Evolutionary conservation across 1,140 invertebrate species (phyloP), one percentile per base, ranked within the genome.

Genomic region (Samia ricini): DNA sequence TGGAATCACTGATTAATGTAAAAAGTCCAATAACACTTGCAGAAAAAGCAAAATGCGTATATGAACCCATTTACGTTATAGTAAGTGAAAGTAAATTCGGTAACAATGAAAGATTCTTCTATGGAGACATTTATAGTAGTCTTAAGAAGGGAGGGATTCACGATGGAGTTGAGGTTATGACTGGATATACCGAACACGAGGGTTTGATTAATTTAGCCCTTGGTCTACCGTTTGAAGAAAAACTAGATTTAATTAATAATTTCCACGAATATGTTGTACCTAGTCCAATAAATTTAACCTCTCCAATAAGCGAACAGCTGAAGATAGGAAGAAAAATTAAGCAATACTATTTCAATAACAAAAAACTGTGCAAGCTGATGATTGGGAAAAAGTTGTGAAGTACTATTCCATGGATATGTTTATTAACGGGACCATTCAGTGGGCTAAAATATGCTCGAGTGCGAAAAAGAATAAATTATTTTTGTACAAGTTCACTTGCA

Each of bases 31-130:
- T 76, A 21, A 65, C 57, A 6, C 50, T 72, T 7, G 18, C n/a
- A 2, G 69, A 76, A 54, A 57, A 61, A 54, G 58, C 26, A 36
- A 61, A 50, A 20, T 20, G 15, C 8, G 21, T 12, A 18, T 49
- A 19, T 20, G 50, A 62, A 10, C 20, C 64, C 18, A 10, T 60
- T 42, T 76, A 70, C 21, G 54, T 21, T 42, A 23, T 73, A 26
- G 72, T 70, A 1, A 63, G 64, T 58, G 76, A 81, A 64, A 74
- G 73, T 33, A 7, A 63, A 20, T 80, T 73, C 59, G 70, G 66
- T 8, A 42, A 74, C 20, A 66, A 68, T 49, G 78, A 81, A 65
- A 68, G 67, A 60, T 81, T 70, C 48, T 74, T 74, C 36, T 69
- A 61, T 56, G 74, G 71, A 20, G 62, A 76, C 29, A 4, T 70